Evolutionary conservation across 2,113 vertebrate genomes (phyloP).

Genomic region (Rhombomys opimus): DNA sequence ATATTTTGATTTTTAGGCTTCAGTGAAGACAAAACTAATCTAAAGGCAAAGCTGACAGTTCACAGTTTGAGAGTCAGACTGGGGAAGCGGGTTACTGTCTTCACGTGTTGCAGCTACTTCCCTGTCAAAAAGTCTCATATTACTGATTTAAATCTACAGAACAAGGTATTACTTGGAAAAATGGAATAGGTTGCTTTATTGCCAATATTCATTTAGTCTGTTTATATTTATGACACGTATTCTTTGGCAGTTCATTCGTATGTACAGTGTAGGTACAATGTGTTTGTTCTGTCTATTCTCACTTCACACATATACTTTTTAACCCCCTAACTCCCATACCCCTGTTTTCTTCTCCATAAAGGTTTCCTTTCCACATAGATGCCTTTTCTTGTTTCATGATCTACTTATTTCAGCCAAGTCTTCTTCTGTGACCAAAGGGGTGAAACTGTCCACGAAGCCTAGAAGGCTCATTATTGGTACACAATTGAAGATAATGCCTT

Average conservation of each 20-base stretch:
- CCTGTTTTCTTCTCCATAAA: neutral
- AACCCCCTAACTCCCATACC: rapidly evolving
- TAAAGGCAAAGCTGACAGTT: neutral
- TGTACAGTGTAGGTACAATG: too few relatives aligned
- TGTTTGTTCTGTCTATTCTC: neutral
- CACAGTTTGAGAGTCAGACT: neutral
- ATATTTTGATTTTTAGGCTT: neutral
- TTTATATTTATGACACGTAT: neutral
- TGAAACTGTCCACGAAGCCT: neutral
- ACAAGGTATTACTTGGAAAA: neutral
- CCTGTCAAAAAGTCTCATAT: neutral
- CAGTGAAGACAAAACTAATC: neutral
- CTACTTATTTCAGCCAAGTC: neutral
- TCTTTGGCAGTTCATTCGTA: neutral
- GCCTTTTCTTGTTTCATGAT: neutral
- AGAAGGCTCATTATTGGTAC: neutral
- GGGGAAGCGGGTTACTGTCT: neutral
- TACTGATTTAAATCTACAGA: neutral
- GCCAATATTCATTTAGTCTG: neutral
- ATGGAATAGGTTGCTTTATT: neutral
- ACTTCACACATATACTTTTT: neutral
- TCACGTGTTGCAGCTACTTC: neutral
- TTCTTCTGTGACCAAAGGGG: neutral
- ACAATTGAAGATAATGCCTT: neutral
- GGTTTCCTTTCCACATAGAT: neutral